These are phyloP conservation scores for Chamaetylas fuelleborni DNA, from an alignment of 2,113 vertebrate genomes.

Conservation along the genomic window DNA sequence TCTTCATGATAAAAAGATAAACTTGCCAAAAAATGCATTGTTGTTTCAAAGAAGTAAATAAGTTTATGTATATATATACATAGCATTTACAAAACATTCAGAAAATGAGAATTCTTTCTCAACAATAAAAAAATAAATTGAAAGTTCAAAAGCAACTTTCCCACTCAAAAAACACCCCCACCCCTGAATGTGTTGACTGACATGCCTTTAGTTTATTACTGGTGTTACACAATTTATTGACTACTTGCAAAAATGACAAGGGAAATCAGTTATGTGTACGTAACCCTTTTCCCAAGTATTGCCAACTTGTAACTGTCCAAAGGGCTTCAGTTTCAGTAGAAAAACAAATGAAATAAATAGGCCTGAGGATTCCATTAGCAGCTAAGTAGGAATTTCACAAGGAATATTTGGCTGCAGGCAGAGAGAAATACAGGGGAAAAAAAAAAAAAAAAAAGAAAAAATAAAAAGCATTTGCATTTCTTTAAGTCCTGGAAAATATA, in stretches of 20 bases:
- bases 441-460: accelerated
- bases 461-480: background rate
- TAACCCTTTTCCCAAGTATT: background rate
- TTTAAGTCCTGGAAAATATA: background rate
- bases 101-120: background rate
- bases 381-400: background rate
- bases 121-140: background rate
- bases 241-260: background rate
- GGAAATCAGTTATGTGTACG: background rate
- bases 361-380: background rate
- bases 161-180: background rate
- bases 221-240: background rate
- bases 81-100: background rate
- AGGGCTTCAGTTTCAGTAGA: background rate
- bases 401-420: background rate
- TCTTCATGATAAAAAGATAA: background rate
- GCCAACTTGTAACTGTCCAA: background rate
- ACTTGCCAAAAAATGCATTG: background rate
- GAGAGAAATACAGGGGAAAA: background rate
- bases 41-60: background rate
- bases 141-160: background rate
- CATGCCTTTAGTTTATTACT: background rate
- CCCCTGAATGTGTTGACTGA: background rate
- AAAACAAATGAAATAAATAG: background rate
- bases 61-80: background rate